A percentile compares a stretch with the other conserved stretches of the same genome.
Conservation (phyloP, 2,888 invertebrate species). For the Ophioninae sp. region DNA sequence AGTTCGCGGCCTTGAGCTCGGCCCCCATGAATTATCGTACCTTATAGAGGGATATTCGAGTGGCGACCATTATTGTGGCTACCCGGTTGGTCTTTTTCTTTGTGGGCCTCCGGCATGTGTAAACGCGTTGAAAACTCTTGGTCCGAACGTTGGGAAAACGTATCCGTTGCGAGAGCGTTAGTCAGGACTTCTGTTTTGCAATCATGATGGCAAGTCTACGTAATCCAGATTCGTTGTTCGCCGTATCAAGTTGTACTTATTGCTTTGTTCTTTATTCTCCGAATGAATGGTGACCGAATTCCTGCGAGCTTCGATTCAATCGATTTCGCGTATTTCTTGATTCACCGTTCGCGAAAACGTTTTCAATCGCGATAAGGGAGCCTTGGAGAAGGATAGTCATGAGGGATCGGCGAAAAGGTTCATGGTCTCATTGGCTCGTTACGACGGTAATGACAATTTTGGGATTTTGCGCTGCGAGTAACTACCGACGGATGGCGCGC, state of each 20-base stretch:
- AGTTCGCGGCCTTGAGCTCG: slow-evolving; percentile 71
- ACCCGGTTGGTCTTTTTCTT: neutral
- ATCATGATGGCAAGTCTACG: neutral
- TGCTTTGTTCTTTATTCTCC: neutral
- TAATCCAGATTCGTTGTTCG: neutral
- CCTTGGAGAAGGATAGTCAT: too few relatives aligned
- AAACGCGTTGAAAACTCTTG: neutral
- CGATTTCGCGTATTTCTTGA: neutral
- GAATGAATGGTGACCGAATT: neutral
- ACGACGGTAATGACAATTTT: too few relatives aligned
- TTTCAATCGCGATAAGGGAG: neutral
- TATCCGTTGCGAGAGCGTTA: neutral
- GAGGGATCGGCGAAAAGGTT: too few relatives aligned
- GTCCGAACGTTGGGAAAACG: neutral
- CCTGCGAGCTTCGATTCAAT: neutral
- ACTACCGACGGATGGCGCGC: too few relatives aligned
- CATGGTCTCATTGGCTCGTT: too few relatives aligned
- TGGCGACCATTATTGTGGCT: neutral
- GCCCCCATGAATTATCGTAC: slow-evolving; percentile 66
- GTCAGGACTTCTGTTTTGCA: neutral
- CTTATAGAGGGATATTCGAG: slow-evolving; percentile 6
- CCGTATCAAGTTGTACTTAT: neutral
- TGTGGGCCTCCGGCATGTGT: neutral
- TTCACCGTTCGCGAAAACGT: neutral
- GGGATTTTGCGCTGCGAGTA: too few relatives aligned